Conservation (phyloP, 1,140 invertebrate species). For the Oryctes rhinoceros region DNA sequence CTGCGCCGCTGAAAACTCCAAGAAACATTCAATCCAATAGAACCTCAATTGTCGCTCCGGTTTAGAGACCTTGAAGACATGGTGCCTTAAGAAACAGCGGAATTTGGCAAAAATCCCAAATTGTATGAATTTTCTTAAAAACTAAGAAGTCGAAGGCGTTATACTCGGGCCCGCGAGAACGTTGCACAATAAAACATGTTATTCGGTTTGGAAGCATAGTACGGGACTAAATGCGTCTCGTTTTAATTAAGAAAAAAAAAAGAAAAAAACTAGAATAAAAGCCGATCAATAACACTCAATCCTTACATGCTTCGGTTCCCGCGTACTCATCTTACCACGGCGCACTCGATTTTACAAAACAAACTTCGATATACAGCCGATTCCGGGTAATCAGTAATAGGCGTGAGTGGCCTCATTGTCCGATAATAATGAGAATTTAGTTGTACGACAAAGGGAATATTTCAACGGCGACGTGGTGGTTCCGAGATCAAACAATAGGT, state of each 20-base stretch:
- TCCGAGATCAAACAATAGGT: slow-evolving; percentile 41
- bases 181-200: too few relatives aligned
- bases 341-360: slow-evolving; percentile 19
- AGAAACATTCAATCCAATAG: too few relatives aligned
- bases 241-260: not conserved
- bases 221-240: too few relatives aligned
- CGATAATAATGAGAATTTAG: slow-evolving; percentile 37
- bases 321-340: not conserved
- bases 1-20: too few relatives aligned
- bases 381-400: slow-evolving; percentile 23
- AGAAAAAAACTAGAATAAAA: not conserved
- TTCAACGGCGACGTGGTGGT: slow-evolving; percentile 34
- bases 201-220: too few relatives aligned
- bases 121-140: too few relatives aligned
- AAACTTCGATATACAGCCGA: slow-evolving; percentile 21
- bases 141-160: too few relatives aligned
- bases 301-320: not conserved
- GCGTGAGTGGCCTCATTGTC: slow-evolving; percentile 24
- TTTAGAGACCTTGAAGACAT: too few relatives aligned
- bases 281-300: not conserved
- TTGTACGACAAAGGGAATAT: slow-evolving; percentile 12
- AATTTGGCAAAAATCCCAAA: too few relatives aligned
- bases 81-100: too few relatives aligned
- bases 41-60: too few relatives aligned
- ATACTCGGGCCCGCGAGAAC: too few relatives aligned